Evolutionary conservation across 2,113 vertebrate genomes (phyloP).

Genomic region (Megaleporinus macrocephalus): DNA sequence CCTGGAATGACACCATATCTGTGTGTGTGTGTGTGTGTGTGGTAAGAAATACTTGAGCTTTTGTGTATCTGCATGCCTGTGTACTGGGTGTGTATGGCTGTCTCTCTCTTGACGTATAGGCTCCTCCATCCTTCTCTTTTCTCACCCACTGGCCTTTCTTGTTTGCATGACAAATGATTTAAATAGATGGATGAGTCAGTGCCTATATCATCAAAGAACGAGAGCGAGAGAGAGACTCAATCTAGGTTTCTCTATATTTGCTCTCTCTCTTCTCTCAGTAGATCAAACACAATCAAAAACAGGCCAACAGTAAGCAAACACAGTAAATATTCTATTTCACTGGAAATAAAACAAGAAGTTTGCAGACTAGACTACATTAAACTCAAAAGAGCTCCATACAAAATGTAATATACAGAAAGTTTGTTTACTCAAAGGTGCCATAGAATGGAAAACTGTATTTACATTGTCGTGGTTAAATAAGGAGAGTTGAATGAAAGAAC

Average conservation of each 20-base stretch:
- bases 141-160: not conserved
- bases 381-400: too few relatives aligned
- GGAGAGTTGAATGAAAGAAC: too few relatives aligned
- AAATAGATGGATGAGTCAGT: not conserved
- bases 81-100: not conserved
- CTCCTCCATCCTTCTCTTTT: not conserved
- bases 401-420: too few relatives aligned
- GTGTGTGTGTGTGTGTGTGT: not conserved
- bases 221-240: not conserved
- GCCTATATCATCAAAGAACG: not conserved
- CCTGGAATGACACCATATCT: constrained; percentile 5
- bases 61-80: not conserved
- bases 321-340: too few relatives aligned
- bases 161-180: constrained; percentile 1
- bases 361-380: too few relatives aligned
- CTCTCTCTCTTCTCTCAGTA: too few relatives aligned
- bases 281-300: not conserved
- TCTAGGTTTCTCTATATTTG: too few relatives aligned
- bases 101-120: not conserved
- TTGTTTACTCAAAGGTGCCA: too few relatives aligned
- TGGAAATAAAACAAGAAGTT: not conserved
- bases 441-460: too few relatives aligned
- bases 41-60: not conserved
- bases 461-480: too few relatives aligned
- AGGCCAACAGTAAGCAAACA: too few relatives aligned